A percentile compares a stretch with the other conserved stretches of the same genome.
phyloP scores from a whole-genome alignment of 1,140 invertebrate genomes.

The Rhagoletis zephyria region DNA sequence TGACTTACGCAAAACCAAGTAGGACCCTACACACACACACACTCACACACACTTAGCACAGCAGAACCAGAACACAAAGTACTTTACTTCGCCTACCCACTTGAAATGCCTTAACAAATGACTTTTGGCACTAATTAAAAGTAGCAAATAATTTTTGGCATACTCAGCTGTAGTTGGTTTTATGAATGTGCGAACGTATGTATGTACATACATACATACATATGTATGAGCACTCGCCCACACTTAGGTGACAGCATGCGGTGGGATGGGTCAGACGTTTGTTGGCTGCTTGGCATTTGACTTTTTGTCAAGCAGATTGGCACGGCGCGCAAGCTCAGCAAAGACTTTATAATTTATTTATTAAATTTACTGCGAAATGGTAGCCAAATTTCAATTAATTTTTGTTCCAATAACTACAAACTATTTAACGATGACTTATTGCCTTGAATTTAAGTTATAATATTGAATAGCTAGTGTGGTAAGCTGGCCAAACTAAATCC shows the following conservation, averaged over 20 bases:
- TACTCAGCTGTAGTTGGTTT: conserved; percentile 4
- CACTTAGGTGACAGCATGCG: background rate
- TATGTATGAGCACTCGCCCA: background rate
- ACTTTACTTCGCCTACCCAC: background rate
- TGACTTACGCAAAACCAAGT: conserved; percentile 22
- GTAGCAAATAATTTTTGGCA: conserved; percentile 54
- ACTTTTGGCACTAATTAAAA: conserved; percentile 55
- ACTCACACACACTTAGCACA: background rate
- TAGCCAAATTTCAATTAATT: too few relatives aligned
- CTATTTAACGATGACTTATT: too few relatives aligned
- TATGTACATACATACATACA: too few relatives aligned
- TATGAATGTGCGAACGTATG: background rate
- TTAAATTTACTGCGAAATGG: background rate
- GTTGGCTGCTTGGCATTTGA: background rate
- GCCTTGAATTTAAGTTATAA: too few relatives aligned
- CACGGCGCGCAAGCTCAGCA: background rate
- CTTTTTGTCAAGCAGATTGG: background rate
- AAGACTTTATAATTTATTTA: background rate
- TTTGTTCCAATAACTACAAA: too few relatives aligned
- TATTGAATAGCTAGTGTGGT: too few relatives aligned
- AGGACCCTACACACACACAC: too few relatives aligned
- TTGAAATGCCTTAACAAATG: conserved; percentile 38
- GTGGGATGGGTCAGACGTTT: background rate
- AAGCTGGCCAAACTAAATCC: too few relatives aligned
- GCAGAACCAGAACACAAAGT: background rate